Percentiles rank a stretch among this genome's conserved stretches.
phyloP scores from a whole-genome alignment of 1,140 invertebrate species.

The Panagrolaimus sp. region DNA sequence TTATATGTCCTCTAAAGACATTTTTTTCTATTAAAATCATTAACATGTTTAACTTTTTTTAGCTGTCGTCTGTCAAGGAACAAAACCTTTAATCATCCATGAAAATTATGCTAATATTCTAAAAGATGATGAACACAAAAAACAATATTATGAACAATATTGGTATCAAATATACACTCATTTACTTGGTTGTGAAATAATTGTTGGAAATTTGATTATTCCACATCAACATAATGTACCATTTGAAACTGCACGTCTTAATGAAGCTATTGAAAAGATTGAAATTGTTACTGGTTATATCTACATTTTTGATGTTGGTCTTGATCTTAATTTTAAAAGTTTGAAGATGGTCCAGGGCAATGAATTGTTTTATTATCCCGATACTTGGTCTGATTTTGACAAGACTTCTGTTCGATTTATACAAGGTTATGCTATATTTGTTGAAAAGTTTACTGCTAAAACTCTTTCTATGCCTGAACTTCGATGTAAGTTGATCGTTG shows the following conservation, averaged over 20 bases:
- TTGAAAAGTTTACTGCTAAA: neutral
- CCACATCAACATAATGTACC: neutral
- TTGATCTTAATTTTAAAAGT: neutral
- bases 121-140: neutral
- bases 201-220: conserved; percentile 12
- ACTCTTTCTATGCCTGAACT: neutral
- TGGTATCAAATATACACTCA: conserved; percentile 93
- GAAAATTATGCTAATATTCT: conserved; percentile 62
- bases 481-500: neutral
- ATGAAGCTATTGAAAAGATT: neutral
- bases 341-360: neutral
- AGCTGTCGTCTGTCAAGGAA: conserved; percentile 6
- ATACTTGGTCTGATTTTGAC: neutral
- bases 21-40: too few species aligned
- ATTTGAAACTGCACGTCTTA: neutral
- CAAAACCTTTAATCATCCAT: conserved; percentile 53
- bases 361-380: conserved; percentile 11
- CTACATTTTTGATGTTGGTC: neutral
- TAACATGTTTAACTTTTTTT: neutral
- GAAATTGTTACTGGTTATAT: neutral
- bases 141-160: conserved; percentile 64
- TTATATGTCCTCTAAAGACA: too few species aligned
- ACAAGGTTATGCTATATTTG: conserved; percentile 11
- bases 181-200: neutral
- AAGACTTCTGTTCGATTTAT: neutral